Evolutionary conservation across 2,797 vertebrate genomes (phyloP).

Genomic region (Acomys russatus): DNA sequence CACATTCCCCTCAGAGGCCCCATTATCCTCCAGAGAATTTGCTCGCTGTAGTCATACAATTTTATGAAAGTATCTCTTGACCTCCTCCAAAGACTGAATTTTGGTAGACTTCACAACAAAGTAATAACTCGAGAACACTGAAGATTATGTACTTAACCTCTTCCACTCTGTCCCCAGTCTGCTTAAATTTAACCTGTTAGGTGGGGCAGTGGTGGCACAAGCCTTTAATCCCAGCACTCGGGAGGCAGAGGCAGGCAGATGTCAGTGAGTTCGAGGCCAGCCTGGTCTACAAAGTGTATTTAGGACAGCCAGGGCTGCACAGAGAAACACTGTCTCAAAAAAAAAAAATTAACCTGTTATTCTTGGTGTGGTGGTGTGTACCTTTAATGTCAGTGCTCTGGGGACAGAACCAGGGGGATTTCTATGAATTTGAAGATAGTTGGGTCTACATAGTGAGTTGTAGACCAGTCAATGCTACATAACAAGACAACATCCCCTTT

Average conservation of each 20-base stretch:
- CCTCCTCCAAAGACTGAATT: not conserved
- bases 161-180: not conserved
- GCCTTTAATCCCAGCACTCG: not conserved
- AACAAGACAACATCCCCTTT: too few species aligned
- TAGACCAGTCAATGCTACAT: too few species aligned
- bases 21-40: not conserved
- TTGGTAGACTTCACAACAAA: not conserved
- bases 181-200: not conserved
- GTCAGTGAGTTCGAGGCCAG: not conserved
- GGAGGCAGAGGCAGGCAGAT: not conserved
- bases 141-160: not conserved
- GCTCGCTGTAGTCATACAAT: not conserved
- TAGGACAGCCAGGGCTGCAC: not conserved
- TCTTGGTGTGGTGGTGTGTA: too few species aligned
- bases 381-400: too few species aligned
- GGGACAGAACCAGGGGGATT: too few species aligned
- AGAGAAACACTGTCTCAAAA: not conserved
- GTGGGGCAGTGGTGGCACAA: not conserved
- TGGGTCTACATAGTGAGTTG: too few species aligned
- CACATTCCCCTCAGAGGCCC: not conserved
- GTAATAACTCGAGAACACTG: not conserved
- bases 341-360: too few species aligned
- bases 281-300: not conserved
- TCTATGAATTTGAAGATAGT: too few species aligned
- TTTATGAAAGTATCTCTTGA: not conserved